These are phyloP conservation scores for Hyperoplus immaculatus DNA, from an alignment of 2,797 vertebrate genomes.

Conservation along the genomic window DNA sequence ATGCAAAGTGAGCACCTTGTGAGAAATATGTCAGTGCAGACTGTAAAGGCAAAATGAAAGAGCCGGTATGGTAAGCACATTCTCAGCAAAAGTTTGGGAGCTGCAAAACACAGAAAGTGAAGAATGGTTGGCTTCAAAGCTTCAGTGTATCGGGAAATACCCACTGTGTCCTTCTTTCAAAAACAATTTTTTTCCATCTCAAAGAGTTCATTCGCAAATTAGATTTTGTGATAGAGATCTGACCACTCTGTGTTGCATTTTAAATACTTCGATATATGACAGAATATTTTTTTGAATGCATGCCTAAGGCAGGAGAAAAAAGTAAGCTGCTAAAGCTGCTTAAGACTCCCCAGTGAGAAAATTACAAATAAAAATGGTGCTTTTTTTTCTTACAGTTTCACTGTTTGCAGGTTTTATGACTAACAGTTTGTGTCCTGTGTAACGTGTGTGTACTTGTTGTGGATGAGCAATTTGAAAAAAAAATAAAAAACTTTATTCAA, in stretches of 20 bases:
- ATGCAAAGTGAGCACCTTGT: slow-evolving; percentile 55
- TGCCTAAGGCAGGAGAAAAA: slow-evolving; percentile 12
- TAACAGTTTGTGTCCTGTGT: neutral
- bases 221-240: slow-evolving; percentile 53
- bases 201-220: slow-evolving; percentile 44
- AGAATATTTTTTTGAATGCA: slow-evolving; percentile 33
- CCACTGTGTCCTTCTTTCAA: slow-evolving; percentile 19
- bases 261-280: slow-evolving; percentile 31
- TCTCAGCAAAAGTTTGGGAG: slow-evolving; percentile 45
- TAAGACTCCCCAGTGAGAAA: slow-evolving; percentile 35
- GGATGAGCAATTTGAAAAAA: no score
- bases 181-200: slow-evolving; percentile 29
- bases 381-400: slow-evolving; percentile 20
- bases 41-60: slow-evolving; percentile 50
- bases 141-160: slow-evolving; percentile 47
- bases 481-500: no score
- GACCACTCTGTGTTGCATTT: slow-evolving; percentile 43
- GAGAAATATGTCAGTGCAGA: slow-evolving; percentile 50
- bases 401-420: slow-evolving; percentile 15
- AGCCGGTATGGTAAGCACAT: slow-evolving; percentile 48
- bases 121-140: slow-evolving; percentile 44
- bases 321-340: slow-evolving; percentile 37
- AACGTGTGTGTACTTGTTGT: neutral
- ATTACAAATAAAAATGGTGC: slow-evolving; percentile 18
- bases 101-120: slow-evolving; percentile 30